Evolutionary conservation across 2,113 vertebrate genomes (phyloP).

Genomic region (Crotalus helleri): DNA sequence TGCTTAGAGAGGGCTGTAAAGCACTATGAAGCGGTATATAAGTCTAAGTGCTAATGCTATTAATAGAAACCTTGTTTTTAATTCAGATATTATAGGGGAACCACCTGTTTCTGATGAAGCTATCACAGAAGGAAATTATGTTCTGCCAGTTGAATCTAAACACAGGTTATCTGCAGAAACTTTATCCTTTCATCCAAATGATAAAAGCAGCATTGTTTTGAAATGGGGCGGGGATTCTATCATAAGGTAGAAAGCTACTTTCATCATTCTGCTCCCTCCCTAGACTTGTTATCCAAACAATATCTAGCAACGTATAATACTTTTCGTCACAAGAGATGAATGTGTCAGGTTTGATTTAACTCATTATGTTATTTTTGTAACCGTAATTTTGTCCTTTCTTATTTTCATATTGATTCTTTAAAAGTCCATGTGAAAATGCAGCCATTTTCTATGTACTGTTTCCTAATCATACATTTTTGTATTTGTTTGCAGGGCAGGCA

Average conservation of each 20-base stretch:
- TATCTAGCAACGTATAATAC: neutral
- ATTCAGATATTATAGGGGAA: neutral
- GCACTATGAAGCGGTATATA: no score
- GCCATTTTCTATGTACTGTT: neutral
- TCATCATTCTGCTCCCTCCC: neutral
- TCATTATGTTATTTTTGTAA: neutral
- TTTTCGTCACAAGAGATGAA: neutral
- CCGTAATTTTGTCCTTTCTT: neutral
- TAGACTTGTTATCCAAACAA: neutral
- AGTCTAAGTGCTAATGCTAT: no score
- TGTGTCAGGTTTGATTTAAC: neutral
- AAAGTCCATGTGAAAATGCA: neutral
- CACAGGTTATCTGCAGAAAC: neutral
- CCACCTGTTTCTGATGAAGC: neutral
- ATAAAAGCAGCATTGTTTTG: neutral
- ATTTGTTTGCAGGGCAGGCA: neutral
- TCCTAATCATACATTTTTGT: neutral
- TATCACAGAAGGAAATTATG: neutral
- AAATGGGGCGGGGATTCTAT: neutral
- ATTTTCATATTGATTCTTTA: neutral
- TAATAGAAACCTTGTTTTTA: neutral
- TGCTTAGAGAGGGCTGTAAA: no score
- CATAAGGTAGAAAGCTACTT: neutral
- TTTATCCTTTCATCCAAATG: neutral
- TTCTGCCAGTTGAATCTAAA: neutral